Evolutionary conservation across 2,888 invertebrate species (phyloP).

Genomic region (Scaptomyza parva): DNA sequence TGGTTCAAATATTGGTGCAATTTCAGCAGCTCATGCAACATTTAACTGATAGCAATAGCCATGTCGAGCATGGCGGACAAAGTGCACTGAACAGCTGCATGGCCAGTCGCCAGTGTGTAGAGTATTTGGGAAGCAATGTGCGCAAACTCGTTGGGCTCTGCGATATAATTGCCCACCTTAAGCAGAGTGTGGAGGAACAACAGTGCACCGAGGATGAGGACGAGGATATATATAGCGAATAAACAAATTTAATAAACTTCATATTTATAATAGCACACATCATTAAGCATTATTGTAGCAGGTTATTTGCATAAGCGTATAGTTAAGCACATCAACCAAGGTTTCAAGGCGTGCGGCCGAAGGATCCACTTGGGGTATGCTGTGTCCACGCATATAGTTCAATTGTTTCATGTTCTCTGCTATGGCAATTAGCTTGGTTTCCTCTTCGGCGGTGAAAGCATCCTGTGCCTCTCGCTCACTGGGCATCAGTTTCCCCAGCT

Average conservation of each 20-base stretch:
- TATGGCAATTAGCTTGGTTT: conserved; percentile 56
- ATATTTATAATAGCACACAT: not conserved
- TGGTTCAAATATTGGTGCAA: conserved; percentile 73
- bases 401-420: conserved; percentile 75
- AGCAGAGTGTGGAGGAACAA: conserved; percentile 29
- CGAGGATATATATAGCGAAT: conserved; percentile 28
- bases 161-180: conserved; percentile 66
- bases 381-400: conserved; percentile 69
- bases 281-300: conserved; percentile 53
- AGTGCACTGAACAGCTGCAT: conserved; percentile 44
- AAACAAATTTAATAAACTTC: conserved; percentile 11
- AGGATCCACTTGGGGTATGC: conserved; percentile 46
- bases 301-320: conserved; percentile 73
- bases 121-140: conserved; percentile 72
- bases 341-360: conserved; percentile 59
- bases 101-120: conserved; percentile 63
- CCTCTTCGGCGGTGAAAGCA: conserved; percentile 71
- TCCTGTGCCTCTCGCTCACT: conserved; percentile 40
- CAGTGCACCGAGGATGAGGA: conserved; percentile 14
- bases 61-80: conserved; percentile 6
- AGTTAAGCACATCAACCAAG: conserved; percentile 75
- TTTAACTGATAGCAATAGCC: conserved; percentile 15
- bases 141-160: conserved; percentile 78
- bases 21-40: conserved; percentile 58
- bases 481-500: conserved; percentile 76